Evolutionary conservation across 2,113 vertebrate species (phyloP).

Genomic region (Psammodynastes pulverulentus): DNA sequence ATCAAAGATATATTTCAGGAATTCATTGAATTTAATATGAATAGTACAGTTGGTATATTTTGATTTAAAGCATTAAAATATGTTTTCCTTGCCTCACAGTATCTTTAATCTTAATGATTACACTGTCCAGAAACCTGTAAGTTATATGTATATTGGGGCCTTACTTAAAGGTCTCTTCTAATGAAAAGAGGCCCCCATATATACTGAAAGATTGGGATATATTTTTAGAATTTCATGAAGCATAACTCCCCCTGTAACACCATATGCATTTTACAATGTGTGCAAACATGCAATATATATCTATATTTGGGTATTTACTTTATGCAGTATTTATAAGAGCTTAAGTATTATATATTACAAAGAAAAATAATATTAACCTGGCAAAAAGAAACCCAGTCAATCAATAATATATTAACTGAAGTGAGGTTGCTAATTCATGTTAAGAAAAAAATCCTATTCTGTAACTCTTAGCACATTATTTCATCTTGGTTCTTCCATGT

Average conservation of each 20-base stretch:
- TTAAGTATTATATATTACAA: not conserved
- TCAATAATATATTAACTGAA: slow-evolving; percentile 6
- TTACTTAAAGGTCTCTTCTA: not conserved
- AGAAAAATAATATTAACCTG: slow-evolving; percentile 16
- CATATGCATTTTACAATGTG: not conserved
- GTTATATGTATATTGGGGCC: not conserved
- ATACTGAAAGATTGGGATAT: not conserved
- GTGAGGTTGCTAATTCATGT: slow-evolving; percentile 40
- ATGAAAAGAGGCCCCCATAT: not conserved
- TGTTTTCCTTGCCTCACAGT: not conserved
- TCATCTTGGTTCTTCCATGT: slow-evolving; percentile 55
- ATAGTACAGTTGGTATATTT: not conserved
- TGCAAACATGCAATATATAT: not conserved
- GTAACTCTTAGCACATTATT: slow-evolving; percentile 49
- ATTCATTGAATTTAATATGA: not conserved
- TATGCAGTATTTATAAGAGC: not conserved
- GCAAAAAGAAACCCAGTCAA: not conserved
- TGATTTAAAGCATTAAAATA: not conserved
- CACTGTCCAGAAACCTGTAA: not conserved
- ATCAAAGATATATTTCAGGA: not conserved
- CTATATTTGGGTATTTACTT: not conserved
- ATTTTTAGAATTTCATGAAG: not conserved
- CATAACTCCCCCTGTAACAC: not conserved
- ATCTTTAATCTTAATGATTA: not conserved
- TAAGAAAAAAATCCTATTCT: slow-evolving; percentile 27